These are phyloP conservation scores for Cerceris rybyensis DNA, from an alignment of 2,888 invertebrate species.

Conservation along the genomic window DNA sequence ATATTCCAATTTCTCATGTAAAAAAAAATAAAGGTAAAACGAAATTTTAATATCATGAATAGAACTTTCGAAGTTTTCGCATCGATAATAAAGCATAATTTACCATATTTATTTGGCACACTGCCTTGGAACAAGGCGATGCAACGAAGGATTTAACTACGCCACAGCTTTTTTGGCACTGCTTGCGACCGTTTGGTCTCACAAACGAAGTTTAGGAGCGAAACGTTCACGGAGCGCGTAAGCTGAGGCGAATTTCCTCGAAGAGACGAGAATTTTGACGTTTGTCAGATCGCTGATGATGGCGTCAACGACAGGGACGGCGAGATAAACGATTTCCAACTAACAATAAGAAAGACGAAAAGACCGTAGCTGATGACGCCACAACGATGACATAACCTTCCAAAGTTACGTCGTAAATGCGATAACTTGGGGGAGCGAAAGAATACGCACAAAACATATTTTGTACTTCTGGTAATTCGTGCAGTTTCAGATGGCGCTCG, in stretches of 20 bases:
- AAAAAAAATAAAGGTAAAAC: too few relatives aligned
- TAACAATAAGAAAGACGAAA: slow-evolving; percentile 1
- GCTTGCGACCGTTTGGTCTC: not conserved
- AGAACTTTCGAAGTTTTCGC: too few relatives aligned
- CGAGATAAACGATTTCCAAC: not conserved
- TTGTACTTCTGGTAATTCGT: too few relatives aligned
- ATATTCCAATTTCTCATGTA: too few relatives aligned
- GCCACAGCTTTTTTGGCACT: slow-evolving; percentile 10
- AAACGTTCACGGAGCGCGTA: slow-evolving; percentile 9
- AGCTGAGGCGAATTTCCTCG: not conserved
- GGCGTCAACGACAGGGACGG: slow-evolving; percentile 16
- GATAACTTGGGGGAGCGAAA: not conserved
- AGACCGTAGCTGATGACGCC: not conserved
- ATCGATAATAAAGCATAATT: too few relatives aligned
- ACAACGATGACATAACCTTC: not conserved
- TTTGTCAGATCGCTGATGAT: slow-evolving; percentile 2
- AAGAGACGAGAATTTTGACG: slow-evolving; percentile 9
- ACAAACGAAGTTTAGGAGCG: slow-evolving; percentile 18
- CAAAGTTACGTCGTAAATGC: not conserved
- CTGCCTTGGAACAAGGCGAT: too few relatives aligned
- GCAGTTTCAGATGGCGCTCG: too few relatives aligned
- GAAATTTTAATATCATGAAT: too few relatives aligned
- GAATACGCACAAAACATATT: too few relatives aligned
- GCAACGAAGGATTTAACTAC: not conserved
- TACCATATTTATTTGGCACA: too few relatives aligned